Evolutionary conservation across 2,113 vertebrate species (phyloP).

Genomic region (Zeus faber): DNA sequence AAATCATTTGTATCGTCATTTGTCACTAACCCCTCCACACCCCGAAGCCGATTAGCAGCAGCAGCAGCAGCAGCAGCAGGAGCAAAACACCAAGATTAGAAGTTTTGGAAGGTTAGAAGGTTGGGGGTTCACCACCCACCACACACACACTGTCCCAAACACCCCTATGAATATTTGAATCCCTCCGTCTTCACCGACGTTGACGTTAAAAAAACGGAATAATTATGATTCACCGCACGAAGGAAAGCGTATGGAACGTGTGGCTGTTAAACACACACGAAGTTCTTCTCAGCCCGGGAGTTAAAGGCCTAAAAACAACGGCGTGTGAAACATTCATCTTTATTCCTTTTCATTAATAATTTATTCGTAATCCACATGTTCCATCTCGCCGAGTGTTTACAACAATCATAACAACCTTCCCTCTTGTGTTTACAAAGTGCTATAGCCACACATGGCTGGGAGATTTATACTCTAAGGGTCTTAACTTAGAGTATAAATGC

Average conservation of each 20-base stretch:
- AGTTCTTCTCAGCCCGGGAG: background rate
- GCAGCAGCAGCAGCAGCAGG: background rate
- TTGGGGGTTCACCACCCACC: too few relatives aligned
- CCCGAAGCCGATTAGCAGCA: slow-evolving; percentile 6
- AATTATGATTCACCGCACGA: too few relatives aligned
- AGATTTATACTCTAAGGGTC: slow-evolving; percentile 55
- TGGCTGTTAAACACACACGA: background rate
- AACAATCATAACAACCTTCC: slow-evolving; percentile 60
- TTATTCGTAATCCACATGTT: slow-evolving; percentile 50
- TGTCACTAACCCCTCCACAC: slow-evolving; percentile 55
- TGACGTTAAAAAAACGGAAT: too few relatives aligned
- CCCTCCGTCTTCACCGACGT: too few relatives aligned
- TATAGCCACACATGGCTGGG: slow-evolving; percentile 36
- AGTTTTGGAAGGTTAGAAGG: too few relatives aligned
- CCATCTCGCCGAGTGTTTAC: slow-evolving; percentile 62
- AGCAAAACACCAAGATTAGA: background rate
- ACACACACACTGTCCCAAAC: too few relatives aligned
- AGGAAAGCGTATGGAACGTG: too few relatives aligned
- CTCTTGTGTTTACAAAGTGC: slow-evolving; percentile 64
- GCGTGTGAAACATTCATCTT: slow-evolving; percentile 28
- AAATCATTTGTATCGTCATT: slow-evolving; percentile 47
- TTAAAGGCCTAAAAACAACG: background rate
- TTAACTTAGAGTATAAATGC: too few relatives aligned
- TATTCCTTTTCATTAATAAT: slow-evolving; percentile 58
- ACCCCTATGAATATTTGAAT: too few relatives aligned